Percentiles rank a stretch among this genome's conserved stretches.
phyloP scores from a whole-genome alignment of 2,113 vertebrate species.

The Halcyon malimbica region DNA sequence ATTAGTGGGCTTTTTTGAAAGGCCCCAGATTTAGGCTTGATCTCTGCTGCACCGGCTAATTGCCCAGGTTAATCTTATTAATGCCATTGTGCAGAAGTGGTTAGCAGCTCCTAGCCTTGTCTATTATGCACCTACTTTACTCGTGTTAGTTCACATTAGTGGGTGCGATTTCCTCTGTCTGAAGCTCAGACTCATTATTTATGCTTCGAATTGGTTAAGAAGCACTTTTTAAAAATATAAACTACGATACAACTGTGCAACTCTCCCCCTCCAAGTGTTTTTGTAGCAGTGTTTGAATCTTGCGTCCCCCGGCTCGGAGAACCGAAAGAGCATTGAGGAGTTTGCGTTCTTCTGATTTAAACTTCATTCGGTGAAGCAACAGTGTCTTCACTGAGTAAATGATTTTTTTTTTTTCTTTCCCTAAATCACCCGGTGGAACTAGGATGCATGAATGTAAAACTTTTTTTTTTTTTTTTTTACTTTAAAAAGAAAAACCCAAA shows the following conservation, averaged over 20 bases:
- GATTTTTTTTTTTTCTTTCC: not conserved
- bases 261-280: not conserved
- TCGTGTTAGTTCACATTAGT: slow-evolving; percentile 65
- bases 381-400: not conserved
- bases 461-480: not conserved
- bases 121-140: slow-evolving; percentile 62
- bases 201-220: slow-evolving; percentile 24
- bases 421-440: not conserved
- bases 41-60: slow-evolving; percentile 75
- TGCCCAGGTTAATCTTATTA: slow-evolving; percentile 87
- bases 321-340: not conserved
- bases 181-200: slow-evolving; percentile 50
- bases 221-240: not conserved
- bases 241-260: not conserved
- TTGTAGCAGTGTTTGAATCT: not conserved
- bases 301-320: not conserved
- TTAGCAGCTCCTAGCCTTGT: slow-evolving; percentile 66
- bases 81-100: slow-evolving; percentile 76
- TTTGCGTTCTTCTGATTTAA: not conserved
- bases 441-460: not conserved
- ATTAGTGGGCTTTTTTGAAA: slow-evolving; percentile 71
- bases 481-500: not conserved
- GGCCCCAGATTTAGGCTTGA: slow-evolving; percentile 54
- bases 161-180: slow-evolving; percentile 74
- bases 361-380: not conserved